Evolutionary conservation across 2,888 invertebrate species (phyloP).

Genomic region (Macroteleia sp.): DNA sequence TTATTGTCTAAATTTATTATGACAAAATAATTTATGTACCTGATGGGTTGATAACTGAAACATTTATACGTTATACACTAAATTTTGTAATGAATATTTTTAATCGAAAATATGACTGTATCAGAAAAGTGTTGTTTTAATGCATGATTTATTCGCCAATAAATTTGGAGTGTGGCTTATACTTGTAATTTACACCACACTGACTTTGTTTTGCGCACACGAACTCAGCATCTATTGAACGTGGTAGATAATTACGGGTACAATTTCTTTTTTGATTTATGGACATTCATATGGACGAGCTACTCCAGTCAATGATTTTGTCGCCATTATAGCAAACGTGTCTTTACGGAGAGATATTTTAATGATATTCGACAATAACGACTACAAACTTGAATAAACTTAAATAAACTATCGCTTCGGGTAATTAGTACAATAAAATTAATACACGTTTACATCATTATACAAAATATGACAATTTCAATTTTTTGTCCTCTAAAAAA

Average conservation of each 20-base stretch:
- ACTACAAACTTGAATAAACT: too few species aligned
- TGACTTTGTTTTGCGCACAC: constrained; percentile 64
- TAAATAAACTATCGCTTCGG: too few species aligned
- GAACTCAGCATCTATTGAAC: constrained; percentile 59
- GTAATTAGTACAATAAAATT: too few species aligned
- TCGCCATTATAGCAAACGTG: constrained; percentile 53
- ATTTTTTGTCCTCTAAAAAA: too few species aligned
- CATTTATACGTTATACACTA: too few species aligned
- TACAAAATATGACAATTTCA: too few species aligned
- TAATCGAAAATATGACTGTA: constrained; percentile 63
- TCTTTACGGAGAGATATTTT: constrained; percentile 41
- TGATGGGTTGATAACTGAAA: too few species aligned
- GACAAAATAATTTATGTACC: too few species aligned
- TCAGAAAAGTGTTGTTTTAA: constrained; percentile 62
- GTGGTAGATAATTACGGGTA: constrained; percentile 66
- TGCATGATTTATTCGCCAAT: constrained; percentile 62
- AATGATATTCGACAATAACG: constrained; percentile 46
- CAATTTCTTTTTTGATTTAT: constrained; percentile 66
- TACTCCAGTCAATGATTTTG: constrained; percentile 62
- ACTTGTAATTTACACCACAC: constrained; percentile 64
- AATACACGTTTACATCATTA: too few species aligned
- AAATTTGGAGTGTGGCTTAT: constrained; percentile 62
- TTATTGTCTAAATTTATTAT: too few species aligned
- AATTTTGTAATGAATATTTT: constrained; percentile 52
- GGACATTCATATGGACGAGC: constrained; percentile 58